A percentile compares a stretch with the other conserved stretches of the same genome.
Conservation (phyloP, 2,888 invertebrate species). For the Shargacucullia verbasci region DNA sequence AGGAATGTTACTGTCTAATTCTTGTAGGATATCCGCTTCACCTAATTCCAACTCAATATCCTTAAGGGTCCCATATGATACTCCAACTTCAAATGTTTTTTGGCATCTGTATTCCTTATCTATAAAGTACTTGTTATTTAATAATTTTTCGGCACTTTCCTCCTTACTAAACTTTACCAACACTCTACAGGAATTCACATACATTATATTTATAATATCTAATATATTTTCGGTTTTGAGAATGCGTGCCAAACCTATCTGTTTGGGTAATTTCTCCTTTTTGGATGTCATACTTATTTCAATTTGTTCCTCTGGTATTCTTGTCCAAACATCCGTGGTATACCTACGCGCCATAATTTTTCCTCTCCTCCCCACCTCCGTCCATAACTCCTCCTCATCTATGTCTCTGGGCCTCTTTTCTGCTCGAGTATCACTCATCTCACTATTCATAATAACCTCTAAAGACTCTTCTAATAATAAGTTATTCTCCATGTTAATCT, state of each 20-base stretch:
- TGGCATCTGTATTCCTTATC: constrained; percentile 1
- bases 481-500: background rate
- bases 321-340: background rate
- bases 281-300: background rate
- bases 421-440: background rate
- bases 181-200: background rate
- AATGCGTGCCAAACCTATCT: background rate
- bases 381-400: background rate
- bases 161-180: background rate
- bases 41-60: background rate
- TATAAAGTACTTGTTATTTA: background rate
- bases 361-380: background rate
- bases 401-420: background rate
- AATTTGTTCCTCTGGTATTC: background rate
- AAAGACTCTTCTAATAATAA: background rate
- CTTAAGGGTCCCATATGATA: background rate
- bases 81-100: background rate
- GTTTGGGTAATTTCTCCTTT: background rate
- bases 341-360: background rate
- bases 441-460: background rate
- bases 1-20: background rate
- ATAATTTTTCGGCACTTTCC: background rate
- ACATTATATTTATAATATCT: background rate
- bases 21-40: background rate
- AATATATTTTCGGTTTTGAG: background rate